phyloP scores from a whole-genome alignment of 2,888 invertebrate genomes.

The Polia nebulosa region DNA sequence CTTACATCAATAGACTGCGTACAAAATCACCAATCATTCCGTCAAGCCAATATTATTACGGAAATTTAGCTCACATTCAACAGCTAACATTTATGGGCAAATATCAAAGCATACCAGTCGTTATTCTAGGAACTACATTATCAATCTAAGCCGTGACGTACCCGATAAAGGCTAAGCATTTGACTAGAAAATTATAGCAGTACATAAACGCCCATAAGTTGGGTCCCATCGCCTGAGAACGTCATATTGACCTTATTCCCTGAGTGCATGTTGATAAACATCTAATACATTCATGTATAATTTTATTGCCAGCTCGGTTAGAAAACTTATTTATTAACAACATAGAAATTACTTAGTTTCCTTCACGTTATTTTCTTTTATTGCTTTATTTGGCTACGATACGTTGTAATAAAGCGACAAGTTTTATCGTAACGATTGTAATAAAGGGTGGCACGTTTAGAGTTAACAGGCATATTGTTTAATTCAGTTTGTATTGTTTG shows the following conservation, averaged over 20 bases:
- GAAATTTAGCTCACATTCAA: neutral
- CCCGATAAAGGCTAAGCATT: constrained; percentile 28
- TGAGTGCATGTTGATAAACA: constrained; percentile 56
- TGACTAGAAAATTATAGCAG: constrained; percentile 47
- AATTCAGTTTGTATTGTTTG: too few species aligned
- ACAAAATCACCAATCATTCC: too few species aligned
- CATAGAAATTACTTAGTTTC: constrained; percentile 55
- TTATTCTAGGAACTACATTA: constrained; percentile 16
- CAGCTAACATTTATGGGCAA: neutral
- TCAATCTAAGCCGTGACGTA: constrained; percentile 34
- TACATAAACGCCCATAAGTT: constrained; percentile 38
- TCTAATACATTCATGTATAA: constrained; percentile 63
- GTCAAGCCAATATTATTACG: too few species aligned
- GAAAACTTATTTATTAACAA: constrained; percentile 60
- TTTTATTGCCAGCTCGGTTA: constrained; percentile 59
- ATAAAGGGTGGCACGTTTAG: constrained; percentile 23
- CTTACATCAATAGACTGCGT: too few species aligned
- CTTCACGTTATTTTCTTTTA: constrained; percentile 58
- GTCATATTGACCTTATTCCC: constrained; percentile 62
- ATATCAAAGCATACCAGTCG: constrained; percentile 8
- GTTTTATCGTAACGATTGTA: constrained; percentile 45
- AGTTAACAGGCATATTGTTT: neutral
- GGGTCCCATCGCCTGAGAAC: constrained; percentile 62
- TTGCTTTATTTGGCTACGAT: constrained; percentile 56
- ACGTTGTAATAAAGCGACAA: constrained; percentile 24